A percentile compares a stretch with the other conserved stretches of the same genome.
Conservation (phyloP, 2,113 vertebrate genomes). For the Prietella phreatophila region DNA sequence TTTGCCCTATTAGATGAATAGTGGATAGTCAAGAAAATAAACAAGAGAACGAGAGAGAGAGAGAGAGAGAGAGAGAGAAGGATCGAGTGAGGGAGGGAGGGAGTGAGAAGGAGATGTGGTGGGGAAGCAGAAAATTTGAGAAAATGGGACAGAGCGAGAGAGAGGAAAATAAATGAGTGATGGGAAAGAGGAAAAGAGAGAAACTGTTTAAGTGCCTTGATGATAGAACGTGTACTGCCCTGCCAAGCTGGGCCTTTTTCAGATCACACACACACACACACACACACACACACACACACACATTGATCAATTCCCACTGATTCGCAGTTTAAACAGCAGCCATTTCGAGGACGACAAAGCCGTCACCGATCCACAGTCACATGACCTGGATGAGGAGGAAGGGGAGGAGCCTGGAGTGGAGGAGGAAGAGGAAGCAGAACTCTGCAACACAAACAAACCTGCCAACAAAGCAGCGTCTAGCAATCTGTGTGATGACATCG, state of each 20-base stretch:
- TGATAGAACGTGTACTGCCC: conserved; percentile 52
- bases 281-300: background rate
- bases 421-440: conserved; percentile 84
- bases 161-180: conserved; percentile 38
- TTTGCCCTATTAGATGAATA: conserved; percentile 81
- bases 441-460: conserved; percentile 71
- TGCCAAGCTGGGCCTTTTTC: background rate
- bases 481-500: conserved; percentile 75
- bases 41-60: conserved; percentile 45
- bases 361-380: conserved; percentile 78
- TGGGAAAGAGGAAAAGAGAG: conserved; percentile 22
- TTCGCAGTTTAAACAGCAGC: conserved; percentile 82
- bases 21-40: conserved; percentile 70
- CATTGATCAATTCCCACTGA: background rate
- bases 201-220: conserved; percentile 66
- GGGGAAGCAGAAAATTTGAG: background rate
- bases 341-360: conserved; percentile 88
- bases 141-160: background rate
- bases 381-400: conserved; percentile 88
- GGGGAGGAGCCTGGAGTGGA: conserved; percentile 86
- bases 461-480: conserved; percentile 71
- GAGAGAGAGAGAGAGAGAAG: background rate
- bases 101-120: background rate
- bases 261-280: background rate
- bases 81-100: no score